Conservation (phyloP, 2,113 vertebrate genomes). For the Phylloscopus whistleri region DNA sequence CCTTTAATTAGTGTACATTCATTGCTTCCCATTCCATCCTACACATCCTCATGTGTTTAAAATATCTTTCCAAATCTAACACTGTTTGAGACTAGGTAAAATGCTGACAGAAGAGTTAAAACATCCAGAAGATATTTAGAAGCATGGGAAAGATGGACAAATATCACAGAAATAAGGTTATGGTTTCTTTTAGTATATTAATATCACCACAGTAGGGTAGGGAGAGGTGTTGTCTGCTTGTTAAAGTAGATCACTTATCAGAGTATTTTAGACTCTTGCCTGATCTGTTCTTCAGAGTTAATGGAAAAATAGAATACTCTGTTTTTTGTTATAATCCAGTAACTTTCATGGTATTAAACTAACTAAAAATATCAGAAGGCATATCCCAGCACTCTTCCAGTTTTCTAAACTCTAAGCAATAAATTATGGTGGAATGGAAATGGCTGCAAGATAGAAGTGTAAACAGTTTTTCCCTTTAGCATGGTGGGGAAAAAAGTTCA, state of each 20-base stretch:
- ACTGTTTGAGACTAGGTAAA: neutral
- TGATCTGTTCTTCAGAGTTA: neutral
- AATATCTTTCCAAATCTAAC: neutral
- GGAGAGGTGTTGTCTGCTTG: neutral
- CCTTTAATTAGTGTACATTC: neutral
- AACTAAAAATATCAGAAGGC: neutral
- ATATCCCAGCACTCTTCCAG: neutral
- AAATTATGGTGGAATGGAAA: neutral
- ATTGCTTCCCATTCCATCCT: neutral
- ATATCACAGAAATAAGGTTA: neutral
- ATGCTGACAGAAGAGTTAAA: neutral
- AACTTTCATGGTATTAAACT: neutral
- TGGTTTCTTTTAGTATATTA: neutral
- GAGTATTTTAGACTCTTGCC: neutral
- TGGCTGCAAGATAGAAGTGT: neutral
- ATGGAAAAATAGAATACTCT: neutral
- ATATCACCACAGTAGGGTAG: neutral
- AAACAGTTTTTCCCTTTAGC: neutral
- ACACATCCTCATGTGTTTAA: neutral
- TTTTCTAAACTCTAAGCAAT: neutral
- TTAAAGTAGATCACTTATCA: neutral
- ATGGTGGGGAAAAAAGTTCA: neutral
- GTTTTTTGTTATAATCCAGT: neutral
- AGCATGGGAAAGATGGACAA: neutral
- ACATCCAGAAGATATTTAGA: neutral